These are phyloP conservation scores for Boloria selene DNA, from an alignment of 2,888 invertebrate species.

Conservation along the genomic window DNA sequence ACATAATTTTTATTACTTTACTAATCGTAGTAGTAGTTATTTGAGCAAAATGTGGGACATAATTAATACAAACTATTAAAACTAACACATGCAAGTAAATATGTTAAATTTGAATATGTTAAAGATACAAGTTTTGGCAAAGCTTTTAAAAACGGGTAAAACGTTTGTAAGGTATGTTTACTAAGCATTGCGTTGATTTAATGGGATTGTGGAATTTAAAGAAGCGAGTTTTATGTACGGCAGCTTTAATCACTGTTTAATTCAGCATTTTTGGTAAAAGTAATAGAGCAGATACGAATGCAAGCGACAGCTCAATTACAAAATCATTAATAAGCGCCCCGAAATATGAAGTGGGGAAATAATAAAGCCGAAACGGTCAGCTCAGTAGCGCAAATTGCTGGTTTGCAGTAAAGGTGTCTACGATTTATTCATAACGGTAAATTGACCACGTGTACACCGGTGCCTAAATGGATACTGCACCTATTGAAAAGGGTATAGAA, in stretches of 20 bases:
- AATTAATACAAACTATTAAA: no score
- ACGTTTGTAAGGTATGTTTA: neutral
- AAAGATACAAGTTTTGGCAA: no score
- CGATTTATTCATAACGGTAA: slow-evolving; percentile 60
- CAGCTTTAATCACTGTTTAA: slow-evolving; percentile 39
- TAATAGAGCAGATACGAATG: slow-evolving; percentile 60
- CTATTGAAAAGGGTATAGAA: slow-evolving; percentile 23
- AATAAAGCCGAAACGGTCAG: slow-evolving; percentile 38
- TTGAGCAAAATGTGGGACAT: no score
- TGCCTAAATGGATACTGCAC: slow-evolving; percentile 26
- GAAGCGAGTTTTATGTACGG: slow-evolving; percentile 12
- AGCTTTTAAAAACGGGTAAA: no score
- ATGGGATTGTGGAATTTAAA: slow-evolving; percentile 20
- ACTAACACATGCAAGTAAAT: no score
- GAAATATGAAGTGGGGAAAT: slow-evolving; percentile 68
- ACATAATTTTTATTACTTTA: no score
- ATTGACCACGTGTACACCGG: slow-evolving; percentile 56
- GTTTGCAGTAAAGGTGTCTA: slow-evolving; percentile 40
- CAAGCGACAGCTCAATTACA: slow-evolving; percentile 67
- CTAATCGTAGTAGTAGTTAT: no score
- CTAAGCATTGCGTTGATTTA: slow-evolving; percentile 1
- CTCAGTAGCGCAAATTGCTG: slow-evolving; percentile 54
- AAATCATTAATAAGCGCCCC: slow-evolving; percentile 72
- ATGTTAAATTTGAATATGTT: no score
- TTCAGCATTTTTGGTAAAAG: slow-evolving; percentile 41